These are phyloP conservation scores for Neodiprion fabricii DNA, from an alignment of 1,140 invertebrate genomes.

Conservation along the genomic window DNA sequence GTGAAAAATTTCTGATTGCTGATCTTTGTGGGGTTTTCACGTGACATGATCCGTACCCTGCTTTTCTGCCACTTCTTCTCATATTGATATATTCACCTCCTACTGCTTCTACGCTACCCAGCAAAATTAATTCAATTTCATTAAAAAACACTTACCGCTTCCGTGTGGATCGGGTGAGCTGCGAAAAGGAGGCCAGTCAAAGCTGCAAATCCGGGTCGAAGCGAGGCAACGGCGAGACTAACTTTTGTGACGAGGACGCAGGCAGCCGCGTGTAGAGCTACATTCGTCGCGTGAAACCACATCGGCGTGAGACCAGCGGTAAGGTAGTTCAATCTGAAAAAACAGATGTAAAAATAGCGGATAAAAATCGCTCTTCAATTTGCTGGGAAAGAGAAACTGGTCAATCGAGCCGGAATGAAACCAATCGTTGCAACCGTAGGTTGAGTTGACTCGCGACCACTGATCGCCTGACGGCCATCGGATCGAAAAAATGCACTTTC, in stretches of 20 bases:
- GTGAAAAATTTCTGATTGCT: no score
- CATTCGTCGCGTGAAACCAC: slow-evolving; percentile 80
- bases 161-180: slow-evolving; percentile 89
- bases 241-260: slow-evolving; percentile 75
- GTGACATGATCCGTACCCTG: no score
- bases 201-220: slow-evolving; percentile 71
- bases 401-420: no score
- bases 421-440: no score
- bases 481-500: not conserved
- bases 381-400: no score
- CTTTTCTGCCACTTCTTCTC: not conserved
- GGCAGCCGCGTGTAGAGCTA: slow-evolving; percentile 74
- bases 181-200: slow-evolving; percentile 81
- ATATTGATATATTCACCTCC: not conserved
- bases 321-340: slow-evolving; percentile 65
- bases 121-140: slow-evolving; percentile 4
- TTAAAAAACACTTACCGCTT: slow-evolving; percentile 73
- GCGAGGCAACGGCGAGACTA: slow-evolving; percentile 68
- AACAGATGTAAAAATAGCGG: not conserved
- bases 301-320: slow-evolving; percentile 71
- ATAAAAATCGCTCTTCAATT: not conserved
- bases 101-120: not conserved
- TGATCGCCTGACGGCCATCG: no score
- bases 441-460: no score
- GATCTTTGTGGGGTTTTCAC: no score